Conservation (phyloP, 2,888 invertebrate genomes). For the Conchocele bisecta region DNA sequence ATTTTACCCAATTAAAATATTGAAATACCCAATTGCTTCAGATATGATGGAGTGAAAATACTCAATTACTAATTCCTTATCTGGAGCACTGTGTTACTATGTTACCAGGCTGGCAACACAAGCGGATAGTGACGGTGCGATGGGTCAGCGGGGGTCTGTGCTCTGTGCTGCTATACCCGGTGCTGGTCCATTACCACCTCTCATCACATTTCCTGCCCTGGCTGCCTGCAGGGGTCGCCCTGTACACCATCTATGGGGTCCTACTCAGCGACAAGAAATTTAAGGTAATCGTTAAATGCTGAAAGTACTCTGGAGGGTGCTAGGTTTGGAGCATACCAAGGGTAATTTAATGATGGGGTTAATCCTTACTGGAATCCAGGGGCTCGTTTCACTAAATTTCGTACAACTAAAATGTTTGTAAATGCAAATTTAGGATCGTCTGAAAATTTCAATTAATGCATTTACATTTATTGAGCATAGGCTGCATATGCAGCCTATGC, state of each 20-base stretch:
- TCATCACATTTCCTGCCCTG: slow-evolving; percentile 75
- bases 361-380: too few relatives aligned
- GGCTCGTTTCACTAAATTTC: too few relatives aligned
- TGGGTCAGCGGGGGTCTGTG: slow-evolving; percentile 70
- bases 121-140: slow-evolving; percentile 61
- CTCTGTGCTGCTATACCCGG: slow-evolving; percentile 71
- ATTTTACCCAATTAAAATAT: too few relatives aligned
- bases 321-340: too few relatives aligned
- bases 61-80: not conserved
- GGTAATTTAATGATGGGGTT: too few relatives aligned
- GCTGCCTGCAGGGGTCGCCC: slow-evolving; percentile 72
- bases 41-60: not conserved
- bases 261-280: slow-evolving; percentile 70
- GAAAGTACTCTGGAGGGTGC: too few relatives aligned
- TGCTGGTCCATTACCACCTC: slow-evolving; percentile 69
- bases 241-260: slow-evolving; percentile 71
- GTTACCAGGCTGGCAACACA: slow-evolving; percentile 66
- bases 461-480: too few relatives aligned
- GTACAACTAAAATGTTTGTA: too few relatives aligned
- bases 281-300: slow-evolving; percentile 63
- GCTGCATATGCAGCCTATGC: too few relatives aligned
- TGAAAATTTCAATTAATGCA: too few relatives aligned
- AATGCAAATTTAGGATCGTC: too few relatives aligned
- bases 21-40: too few relatives aligned
- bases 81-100: not conserved